Base-by-base conservation (phyloP, 1,140 invertebrate genomes). In the Lucilia sericata region DNA sequence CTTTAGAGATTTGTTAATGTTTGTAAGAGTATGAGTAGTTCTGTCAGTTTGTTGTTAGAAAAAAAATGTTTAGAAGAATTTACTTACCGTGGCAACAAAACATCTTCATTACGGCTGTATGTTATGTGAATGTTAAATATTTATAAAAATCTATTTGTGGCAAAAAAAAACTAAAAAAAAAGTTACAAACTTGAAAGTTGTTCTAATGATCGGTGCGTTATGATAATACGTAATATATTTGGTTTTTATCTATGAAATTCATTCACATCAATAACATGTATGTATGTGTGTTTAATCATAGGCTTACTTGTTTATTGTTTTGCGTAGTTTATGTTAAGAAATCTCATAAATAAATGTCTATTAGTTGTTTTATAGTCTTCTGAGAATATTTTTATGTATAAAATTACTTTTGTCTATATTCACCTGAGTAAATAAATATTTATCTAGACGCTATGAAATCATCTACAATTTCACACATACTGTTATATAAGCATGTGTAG, bases 201-300 rank as follows among this genome's bases (percentile, higher is more conserved):
- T 80, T 80, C 76, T 80, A 80, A 80, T 80, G 76, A 80, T 80
- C 42, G 76, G 42, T 25, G 76, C 76, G 76, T 80, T 80, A 80
- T 80, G 76, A 80, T 80, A 80, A 80, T 80, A 49, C n/a, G 42
- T 42, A 42, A 42, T 10, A 42, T 55, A 12, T 55, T 14, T 55
- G 51, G n/a, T 55, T 55, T 55, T 42, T 42, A 10, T 42, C 42
- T 42, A 42, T 42, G 5, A 10, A 55, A 55, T 55, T 17, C 51
- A 55, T 55, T 55, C 51, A 17, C 51, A 55, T 55, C 17, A 13
- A 12, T 17, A 55, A 14, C 13, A 55, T 49, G 13, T 49, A 17
- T 12, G 1, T 55, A n/a, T n/a, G n/a, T 12, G 13, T 55, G 14
- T 55, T 55, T 55, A 55, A 55, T 12, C 13, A 12, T 55, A 55